Evolutionary conservation across 2,888 invertebrate genomes (phyloP), one percentile per base, ranked within the genome.

Genomic region (Tenthredo notha): DNA sequence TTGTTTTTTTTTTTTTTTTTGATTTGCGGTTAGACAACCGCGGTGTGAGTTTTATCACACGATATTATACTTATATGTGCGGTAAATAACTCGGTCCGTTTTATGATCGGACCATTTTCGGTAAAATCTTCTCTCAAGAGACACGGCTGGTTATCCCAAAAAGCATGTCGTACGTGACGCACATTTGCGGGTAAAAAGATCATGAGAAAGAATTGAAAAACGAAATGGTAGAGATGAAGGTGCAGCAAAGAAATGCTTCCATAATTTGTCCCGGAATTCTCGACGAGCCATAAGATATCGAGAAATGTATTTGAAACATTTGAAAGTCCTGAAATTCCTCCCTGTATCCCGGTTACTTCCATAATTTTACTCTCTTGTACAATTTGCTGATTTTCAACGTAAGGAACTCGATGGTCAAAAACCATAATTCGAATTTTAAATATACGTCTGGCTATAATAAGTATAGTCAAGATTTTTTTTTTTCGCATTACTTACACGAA

Each of bases 121-220:
- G 83, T 70, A 67, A 83, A 83, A 50, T 83, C 67, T 65, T 43
- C 47, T 83, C 58, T 54, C 33, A 47, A 21, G 54, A 21, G 21
- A 80, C 37, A 33, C 58, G 58, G 37, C 18, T 58, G 54, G 40
- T 61, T 15, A 29, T 29, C 9, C 61, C 80, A 83, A 83, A 83
- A 83, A 83, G 83, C 67, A 83, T 83, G 83, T 83, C 40, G 67
- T 83, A 65, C 83, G 65, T 70, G 65, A 67, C 70, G 83, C 40
- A 80, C 61, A 83, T 83, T 83, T 83, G 83, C 83, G 83, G 83
- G 15, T 70, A 83, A 83, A 83, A 83, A 83, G 83, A 40, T 83
- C 40, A 80, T 40, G 40, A 54, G 50, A 80, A 80, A 61, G 40
- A 61, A 78, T 58, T 37, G 40, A 80, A 80, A 58, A 61, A 80